A percentile compares a stretch with the other conserved stretches of the same genome.
phyloP scores from a whole-genome alignment of 2,797 vertebrate genomes.

The Chrysocyon brachyurus region DNA sequence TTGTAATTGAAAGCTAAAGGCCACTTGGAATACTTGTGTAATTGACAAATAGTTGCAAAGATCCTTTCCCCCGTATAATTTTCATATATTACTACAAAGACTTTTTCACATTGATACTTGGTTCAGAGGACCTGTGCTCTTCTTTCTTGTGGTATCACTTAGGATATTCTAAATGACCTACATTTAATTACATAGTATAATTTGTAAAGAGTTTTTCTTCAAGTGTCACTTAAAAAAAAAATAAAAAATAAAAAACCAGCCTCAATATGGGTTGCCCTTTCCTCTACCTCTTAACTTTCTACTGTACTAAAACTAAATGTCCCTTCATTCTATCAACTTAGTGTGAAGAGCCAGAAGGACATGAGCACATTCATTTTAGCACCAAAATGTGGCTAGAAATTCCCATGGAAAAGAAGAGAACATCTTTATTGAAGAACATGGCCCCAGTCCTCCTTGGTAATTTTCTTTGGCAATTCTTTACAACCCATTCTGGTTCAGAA shows the following conservation, averaged over 20 bases:
- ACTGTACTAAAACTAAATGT: neutral
- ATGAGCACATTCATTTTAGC: neutral
- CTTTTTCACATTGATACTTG: neutral
- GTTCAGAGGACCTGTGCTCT: neutral
- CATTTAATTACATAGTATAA: neutral
- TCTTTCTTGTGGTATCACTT: neutral
- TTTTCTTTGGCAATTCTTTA: conserved; percentile 60
- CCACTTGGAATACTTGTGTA: neutral
- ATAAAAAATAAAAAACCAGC: neutral
- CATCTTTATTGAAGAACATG: neutral
- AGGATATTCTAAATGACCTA: neutral
- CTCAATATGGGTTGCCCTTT: neutral
- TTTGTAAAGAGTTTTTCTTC: neutral
- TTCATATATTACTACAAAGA: neutral
- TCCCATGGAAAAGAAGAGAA: neutral
- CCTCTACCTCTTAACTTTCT: neutral
- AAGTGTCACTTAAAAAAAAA: neutral
- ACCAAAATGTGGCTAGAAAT: neutral
- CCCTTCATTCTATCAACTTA: neutral
- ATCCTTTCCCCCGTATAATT: neutral
- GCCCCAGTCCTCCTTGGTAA: conserved; percentile 26
- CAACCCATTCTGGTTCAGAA: conserved; percentile 71
- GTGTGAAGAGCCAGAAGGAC: neutral
- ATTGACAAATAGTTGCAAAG: neutral
- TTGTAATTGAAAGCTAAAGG: neutral